Conservation (phyloP, 2,797 vertebrate species). For the Tapera naevia region DNA sequence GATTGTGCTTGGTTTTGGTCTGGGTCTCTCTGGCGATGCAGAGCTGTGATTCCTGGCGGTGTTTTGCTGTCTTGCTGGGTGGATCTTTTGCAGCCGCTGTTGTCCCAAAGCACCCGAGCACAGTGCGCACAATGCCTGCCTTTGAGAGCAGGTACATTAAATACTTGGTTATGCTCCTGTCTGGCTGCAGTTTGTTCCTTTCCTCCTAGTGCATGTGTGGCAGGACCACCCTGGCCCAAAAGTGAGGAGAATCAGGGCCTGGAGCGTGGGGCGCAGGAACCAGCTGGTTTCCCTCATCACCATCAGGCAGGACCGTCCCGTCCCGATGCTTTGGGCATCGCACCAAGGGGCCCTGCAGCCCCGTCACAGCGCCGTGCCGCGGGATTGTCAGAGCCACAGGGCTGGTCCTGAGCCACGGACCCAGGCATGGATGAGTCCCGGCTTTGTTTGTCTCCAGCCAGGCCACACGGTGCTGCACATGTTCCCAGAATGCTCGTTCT, state of each 20-base stretch:
- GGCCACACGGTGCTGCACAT: not conserved
- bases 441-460: too few species aligned
- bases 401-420: too few species aligned
- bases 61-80: not conserved
- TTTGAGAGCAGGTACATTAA: constrained; percentile 26
- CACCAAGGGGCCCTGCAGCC: too few species aligned
- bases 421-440: too few species aligned
- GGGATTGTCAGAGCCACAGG: too few species aligned
- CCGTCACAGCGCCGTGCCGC: too few species aligned
- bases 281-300: not conserved
- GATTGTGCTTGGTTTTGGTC: not conserved
- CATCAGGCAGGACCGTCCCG: fast-evolving
- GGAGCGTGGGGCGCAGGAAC: not conserved
- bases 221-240: fast-evolving
- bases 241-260: not conserved
- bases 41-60: not conserved
- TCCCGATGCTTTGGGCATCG: too few species aligned
- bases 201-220: fast-evolving
- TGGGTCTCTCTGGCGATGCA: not conserved
- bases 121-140: not conserved
- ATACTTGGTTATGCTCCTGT: not conserved
- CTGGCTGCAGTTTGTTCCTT: not conserved
- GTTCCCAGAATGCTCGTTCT: not conserved
- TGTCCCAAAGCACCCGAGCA: not conserved
- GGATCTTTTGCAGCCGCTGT: not conserved